Conservation (phyloP, 64 coral and sea anemone species). For the Pachyseris speciosa region DNA sequence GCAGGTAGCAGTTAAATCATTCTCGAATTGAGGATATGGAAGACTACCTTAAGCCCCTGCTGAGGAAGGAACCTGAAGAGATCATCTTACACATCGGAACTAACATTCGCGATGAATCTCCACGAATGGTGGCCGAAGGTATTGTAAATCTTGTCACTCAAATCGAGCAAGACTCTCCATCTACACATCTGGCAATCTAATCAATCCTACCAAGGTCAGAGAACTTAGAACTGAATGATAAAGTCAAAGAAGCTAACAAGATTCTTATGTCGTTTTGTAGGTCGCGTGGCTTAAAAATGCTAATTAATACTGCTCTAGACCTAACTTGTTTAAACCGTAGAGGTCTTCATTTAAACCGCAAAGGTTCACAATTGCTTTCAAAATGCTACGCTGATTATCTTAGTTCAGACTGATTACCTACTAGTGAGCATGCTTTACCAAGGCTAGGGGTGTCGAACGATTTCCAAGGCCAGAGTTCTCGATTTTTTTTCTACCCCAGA, state of each 20-base stretch:
- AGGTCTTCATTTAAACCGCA: too few species aligned
- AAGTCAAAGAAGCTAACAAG: constrained; percentile 27
- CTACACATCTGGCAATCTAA: constrained; percentile 31
- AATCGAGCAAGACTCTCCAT: constrained; percentile 51
- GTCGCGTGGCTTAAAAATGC: not conserved
- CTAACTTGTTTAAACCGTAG: constrained; percentile 18
- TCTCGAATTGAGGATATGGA: too few species aligned
- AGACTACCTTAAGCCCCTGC: too few species aligned
- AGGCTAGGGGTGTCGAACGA: not conserved
- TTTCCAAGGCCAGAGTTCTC: not conserved
- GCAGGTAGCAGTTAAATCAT: too few species aligned
- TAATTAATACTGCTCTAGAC: not conserved
- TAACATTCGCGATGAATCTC: too few species aligned
- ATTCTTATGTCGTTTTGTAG: not conserved
- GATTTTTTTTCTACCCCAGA: not conserved
- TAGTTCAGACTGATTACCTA: too few species aligned
- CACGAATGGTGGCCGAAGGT: constrained; percentile 44
- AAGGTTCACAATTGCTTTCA: too few species aligned
- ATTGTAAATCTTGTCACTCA: constrained; percentile 48
- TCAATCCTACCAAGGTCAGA: constrained; percentile 41
- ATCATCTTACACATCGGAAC: too few species aligned
- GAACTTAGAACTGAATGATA: constrained; percentile 38
- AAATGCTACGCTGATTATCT: too few species aligned
- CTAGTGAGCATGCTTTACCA: too few species aligned
- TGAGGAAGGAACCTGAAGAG: too few species aligned